Evolutionary conservation across 2,797 vertebrate genomes (phyloP).

Genomic region (Vireo griseus): DNA sequence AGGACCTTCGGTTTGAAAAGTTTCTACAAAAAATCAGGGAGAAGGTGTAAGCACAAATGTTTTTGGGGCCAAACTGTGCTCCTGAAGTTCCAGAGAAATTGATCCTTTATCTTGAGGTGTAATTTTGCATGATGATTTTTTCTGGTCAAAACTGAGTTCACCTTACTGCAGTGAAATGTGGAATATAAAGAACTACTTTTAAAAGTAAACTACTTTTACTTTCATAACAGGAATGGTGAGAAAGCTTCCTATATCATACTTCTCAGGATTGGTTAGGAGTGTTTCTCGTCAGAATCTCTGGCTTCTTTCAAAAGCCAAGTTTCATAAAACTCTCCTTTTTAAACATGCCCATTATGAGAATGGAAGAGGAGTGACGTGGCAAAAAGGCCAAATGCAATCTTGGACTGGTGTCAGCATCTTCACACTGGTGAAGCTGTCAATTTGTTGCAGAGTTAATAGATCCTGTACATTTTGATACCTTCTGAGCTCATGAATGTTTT

Average conservation of each 20-base stretch:
- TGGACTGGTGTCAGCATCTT: not conserved
- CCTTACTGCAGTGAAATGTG: not conserved
- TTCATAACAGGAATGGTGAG: not conserved
- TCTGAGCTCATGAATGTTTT: not conserved
- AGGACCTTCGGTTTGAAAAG: not conserved
- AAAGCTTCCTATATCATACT: not conserved
- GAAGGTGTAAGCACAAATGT: not conserved
- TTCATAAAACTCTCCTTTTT: not conserved
- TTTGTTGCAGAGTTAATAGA: not conserved
- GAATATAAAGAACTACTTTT: not conserved
- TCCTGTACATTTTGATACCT: not conserved
- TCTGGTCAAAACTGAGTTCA: not conserved
- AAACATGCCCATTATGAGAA: not conserved
- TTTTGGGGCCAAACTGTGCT: not conserved
- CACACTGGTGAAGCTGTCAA: not conserved
- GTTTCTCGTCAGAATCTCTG: not conserved
- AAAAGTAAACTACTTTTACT: too few relatives aligned
- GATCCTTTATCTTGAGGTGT: not conserved
- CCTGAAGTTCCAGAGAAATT: not conserved
- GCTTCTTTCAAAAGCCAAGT: not conserved
- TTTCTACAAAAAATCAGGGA: not conserved
- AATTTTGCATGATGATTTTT: not conserved
- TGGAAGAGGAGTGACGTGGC: not conserved
- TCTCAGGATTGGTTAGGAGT: not conserved
- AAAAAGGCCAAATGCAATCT: not conserved